phyloP scores from a whole-genome alignment of 2,888 invertebrate genomes.

The Philhelius pedissequus region DNA sequence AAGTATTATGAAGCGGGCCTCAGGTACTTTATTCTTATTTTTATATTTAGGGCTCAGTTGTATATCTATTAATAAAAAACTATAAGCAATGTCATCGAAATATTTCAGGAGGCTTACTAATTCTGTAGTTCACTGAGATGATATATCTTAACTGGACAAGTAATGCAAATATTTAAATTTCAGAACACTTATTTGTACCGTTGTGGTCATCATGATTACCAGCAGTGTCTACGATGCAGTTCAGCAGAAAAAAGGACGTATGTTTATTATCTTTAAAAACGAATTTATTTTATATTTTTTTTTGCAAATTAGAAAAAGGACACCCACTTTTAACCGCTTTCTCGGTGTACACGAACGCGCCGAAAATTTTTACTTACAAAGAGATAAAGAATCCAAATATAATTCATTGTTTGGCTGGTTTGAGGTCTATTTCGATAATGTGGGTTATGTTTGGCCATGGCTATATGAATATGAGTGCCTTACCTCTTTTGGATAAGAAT shows the following conservation, averaged over 20 bases:
- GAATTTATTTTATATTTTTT: neutral
- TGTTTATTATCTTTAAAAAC: slow-evolving; percentile 42
- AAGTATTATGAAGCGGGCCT: too few relatives aligned
- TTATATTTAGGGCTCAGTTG: too few relatives aligned
- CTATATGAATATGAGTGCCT: slow-evolving; percentile 76
- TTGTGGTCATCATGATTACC: slow-evolving; percentile 72
- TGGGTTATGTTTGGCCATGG: slow-evolving; percentile 80
- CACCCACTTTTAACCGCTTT: slow-evolving; percentile 75
- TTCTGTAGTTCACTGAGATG: too few relatives aligned
- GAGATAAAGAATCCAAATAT: slow-evolving; percentile 75
- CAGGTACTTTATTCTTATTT: too few relatives aligned
- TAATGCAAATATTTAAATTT: neutral
- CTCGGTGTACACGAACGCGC: slow-evolving; percentile 78
- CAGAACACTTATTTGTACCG: slow-evolving; percentile 74
- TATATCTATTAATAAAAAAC: too few relatives aligned
- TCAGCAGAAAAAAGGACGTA: slow-evolving; percentile 73
- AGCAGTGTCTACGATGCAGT: slow-evolving; percentile 76
- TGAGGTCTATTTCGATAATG: slow-evolving; percentile 79
- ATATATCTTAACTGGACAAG: too few relatives aligned
- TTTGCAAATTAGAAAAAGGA: slow-evolving; percentile 73
- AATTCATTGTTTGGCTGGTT: slow-evolving; percentile 79
- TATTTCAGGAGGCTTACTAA: too few relatives aligned
- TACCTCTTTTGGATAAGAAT: slow-evolving; percentile 75
- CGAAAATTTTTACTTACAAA: slow-evolving; percentile 77
- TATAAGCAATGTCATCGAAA: too few relatives aligned